phyloP scores from a whole-genome alignment of 2,888 invertebrate species.

The Orthonychiurus folsomi region DNA sequence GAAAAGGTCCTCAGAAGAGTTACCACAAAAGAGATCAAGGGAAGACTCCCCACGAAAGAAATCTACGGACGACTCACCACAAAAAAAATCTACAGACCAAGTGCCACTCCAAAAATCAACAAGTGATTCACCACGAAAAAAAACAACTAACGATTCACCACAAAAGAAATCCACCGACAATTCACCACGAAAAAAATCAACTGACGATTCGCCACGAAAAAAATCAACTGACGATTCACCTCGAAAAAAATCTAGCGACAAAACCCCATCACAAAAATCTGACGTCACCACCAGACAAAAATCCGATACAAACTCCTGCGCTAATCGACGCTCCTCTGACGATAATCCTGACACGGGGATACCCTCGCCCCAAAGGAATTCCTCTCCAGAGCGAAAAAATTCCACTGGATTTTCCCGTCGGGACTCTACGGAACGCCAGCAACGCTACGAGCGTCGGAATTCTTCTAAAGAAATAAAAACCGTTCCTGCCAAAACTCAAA shows the following conservation, averaged over 20 bases:
- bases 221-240: neutral
- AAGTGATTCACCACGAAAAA: neutral
- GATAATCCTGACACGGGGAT: neutral
- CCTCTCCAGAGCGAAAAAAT: neutral
- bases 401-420: no score
- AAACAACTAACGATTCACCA: neutral
- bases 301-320: no score
- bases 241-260: neutral
- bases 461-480: slow-evolving; percentile 22
- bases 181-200: neutral
- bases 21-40: neutral
- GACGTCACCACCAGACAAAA: no score
- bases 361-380: no score
- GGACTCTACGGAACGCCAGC: no score
- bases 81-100: neutral
- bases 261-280: neutral
- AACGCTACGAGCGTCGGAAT: slow-evolving; percentile 14
- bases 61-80: neutral
- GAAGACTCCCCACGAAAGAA: neutral
- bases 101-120: neutral
- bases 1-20: neutral
- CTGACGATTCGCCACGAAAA: neutral
- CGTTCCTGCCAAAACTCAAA: neutral
- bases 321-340: neutral
- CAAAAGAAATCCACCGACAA: neutral